Conservation (phyloP, 2,888 invertebrate genomes). For the Spialia ferax region DNA sequence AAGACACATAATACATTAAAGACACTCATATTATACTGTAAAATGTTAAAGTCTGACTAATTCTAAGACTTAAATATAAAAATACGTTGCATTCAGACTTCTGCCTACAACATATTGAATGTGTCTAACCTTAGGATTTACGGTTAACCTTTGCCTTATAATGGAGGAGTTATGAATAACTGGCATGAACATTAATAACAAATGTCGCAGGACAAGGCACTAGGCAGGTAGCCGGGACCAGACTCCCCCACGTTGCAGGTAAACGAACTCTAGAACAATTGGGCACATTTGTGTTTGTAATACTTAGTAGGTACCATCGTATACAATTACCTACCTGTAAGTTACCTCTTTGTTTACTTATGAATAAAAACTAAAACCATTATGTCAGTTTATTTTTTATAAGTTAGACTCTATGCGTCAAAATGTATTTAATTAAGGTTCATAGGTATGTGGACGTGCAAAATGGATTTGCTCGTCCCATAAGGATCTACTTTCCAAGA, state of each 20-base stretch:
- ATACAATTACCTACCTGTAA: background rate
- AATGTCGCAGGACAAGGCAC: conserved; percentile 30
- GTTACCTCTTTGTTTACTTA: background rate
- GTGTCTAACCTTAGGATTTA: conserved; percentile 38
- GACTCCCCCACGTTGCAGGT: conserved; percentile 29
- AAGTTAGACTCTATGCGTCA: background rate
- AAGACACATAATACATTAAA: too few species aligned
- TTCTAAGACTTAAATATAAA: conserved; percentile 41
- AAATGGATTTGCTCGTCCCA: too few species aligned
- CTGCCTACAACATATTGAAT: conserved; percentile 48
- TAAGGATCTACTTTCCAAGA: too few species aligned
- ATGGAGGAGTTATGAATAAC: conserved; percentile 37
- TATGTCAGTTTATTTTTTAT: too few species aligned
- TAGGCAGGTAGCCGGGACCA: conserved; percentile 32
- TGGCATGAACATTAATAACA: conserved; percentile 38
- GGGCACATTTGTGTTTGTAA: conserved; percentile 66
- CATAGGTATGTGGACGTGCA: too few species aligned
- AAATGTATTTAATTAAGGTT: too few species aligned
- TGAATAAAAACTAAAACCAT: background rate
- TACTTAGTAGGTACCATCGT: background rate
- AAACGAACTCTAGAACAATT: conserved; percentile 30
- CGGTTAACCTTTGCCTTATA: conserved; percentile 40
- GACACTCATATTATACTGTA: background rate
- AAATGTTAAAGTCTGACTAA: conserved; percentile 29
- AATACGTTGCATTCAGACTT: conserved; percentile 41